phyloP scores from a whole-genome alignment of 2,888 invertebrate genomes.

The Cecidostiba fungosa region DNA sequence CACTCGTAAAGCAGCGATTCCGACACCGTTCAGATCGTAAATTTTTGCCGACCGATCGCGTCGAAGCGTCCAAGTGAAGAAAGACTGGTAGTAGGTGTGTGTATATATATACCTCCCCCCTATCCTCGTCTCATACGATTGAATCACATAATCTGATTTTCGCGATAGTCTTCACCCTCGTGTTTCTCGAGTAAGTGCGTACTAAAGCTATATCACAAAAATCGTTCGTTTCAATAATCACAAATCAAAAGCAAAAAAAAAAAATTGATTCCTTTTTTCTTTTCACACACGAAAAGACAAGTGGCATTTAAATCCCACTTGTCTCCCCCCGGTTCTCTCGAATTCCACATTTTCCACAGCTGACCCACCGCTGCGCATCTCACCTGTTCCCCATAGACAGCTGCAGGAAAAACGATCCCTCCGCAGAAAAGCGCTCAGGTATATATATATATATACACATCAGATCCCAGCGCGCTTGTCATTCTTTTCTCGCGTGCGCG shows the following conservation, averaged over 20 bases:
- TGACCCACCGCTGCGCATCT: slow-evolving; percentile 1
- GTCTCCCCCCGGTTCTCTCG: background rate
- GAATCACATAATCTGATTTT: background rate
- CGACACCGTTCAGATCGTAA: background rate
- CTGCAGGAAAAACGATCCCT: background rate
- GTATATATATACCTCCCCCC: too few relatives aligned
- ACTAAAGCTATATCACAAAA: too few relatives aligned
- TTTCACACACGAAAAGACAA: background rate
- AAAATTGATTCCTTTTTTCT: background rate
- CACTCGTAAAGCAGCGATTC: background rate
- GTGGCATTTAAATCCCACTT: slow-evolving; percentile 37
- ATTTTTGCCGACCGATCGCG: background rate
- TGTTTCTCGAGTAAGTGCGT: too few relatives aligned
- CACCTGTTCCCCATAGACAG: slow-evolving; percentile 3
- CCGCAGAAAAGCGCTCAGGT: background rate
- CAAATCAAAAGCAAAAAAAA: too few relatives aligned
- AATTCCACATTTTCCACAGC: slow-evolving; percentile 24
- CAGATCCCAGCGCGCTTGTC: background rate
- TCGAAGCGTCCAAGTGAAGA: background rate
- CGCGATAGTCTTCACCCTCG: background rate
- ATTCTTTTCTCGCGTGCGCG: background rate
- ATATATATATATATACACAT: background rate
- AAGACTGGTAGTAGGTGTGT: background rate
- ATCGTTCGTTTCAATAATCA: too few relatives aligned
- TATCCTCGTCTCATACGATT: background rate